phyloP scores from a whole-genome alignment of 2,113 vertebrate genomes.

The Gambusia holbrooki region DNA sequence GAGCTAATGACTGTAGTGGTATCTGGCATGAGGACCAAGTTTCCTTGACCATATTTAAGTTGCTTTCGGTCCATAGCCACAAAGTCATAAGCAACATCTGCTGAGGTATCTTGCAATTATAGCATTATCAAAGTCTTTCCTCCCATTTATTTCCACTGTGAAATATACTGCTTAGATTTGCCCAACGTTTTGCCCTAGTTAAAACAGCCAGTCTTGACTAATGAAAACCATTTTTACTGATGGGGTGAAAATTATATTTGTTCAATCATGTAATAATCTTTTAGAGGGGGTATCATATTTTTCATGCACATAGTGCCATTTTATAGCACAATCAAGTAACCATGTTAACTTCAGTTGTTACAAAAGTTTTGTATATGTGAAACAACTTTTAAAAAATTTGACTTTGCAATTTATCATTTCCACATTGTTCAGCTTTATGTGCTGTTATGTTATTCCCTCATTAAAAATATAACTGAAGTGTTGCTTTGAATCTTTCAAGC shows the following conservation, averaged over 20 bases:
- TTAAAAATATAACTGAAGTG: no score
- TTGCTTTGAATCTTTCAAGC: no score
- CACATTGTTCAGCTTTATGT: no score
- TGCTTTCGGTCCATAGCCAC: slow-evolving; percentile 67
- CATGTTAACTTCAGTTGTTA: no score
- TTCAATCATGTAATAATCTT: neutral
- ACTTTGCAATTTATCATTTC: no score
- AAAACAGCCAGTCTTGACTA: slow-evolving; percentile 4
- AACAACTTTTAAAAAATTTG: no score
- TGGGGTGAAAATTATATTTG: neutral
- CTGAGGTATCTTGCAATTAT: slow-evolving; percentile 72
- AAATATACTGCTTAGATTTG: slow-evolving; percentile 54
- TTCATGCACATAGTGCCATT: no score
- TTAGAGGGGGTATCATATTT: neutral
- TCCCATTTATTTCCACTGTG: slow-evolving; percentile 65
- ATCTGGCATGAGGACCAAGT: slow-evolving; percentile 76
- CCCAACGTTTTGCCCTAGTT: slow-evolving; percentile 19
- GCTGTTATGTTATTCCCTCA: no score
- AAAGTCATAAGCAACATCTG: slow-evolving; percentile 72
- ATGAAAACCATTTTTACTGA: slow-evolving; percentile 3
- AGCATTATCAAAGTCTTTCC: slow-evolving; percentile 69
- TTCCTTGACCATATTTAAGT: slow-evolving; percentile 76
- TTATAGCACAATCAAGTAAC: no score
- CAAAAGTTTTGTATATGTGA: no score
- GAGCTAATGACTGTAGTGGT: slow-evolving; percentile 78